Evolutionary conservation across 2,113 vertebrate species (phyloP).

Genomic region (Eublepharis macularius): DNA sequence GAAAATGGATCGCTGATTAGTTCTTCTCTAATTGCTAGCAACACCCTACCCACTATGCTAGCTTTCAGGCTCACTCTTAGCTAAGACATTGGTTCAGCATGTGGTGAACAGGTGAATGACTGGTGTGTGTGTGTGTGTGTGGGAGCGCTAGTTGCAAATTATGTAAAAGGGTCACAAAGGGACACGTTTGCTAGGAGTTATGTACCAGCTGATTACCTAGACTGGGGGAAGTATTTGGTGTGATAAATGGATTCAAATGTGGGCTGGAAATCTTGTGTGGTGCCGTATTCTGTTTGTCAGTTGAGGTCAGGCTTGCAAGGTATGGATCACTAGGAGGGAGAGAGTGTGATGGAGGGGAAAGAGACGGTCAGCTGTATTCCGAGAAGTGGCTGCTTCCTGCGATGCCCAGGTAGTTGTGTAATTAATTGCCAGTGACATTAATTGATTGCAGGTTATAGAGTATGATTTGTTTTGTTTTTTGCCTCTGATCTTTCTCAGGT

Average conservation of each 20-base stretch:
- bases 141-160: neutral
- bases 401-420: neutral
- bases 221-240: constrained; percentile 14
- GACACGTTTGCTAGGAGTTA: neutral
- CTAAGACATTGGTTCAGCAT: neutral
- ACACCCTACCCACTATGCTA: no score
- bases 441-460: neutral
- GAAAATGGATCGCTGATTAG: no score
- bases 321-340: no score
- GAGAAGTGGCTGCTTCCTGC: neutral
- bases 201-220: neutral
- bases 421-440: neutral
- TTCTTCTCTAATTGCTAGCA: no score
- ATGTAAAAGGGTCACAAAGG: neutral
- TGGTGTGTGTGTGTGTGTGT: no score
- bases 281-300: neutral
- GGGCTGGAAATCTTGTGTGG: constrained; percentile 4
- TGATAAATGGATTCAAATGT: neutral
- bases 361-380: neutral
- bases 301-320: neutral
- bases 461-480: neutral
- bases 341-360: no score
- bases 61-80: no score
- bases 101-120: neutral
- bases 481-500: neutral